These are phyloP conservation scores for Grus americana DNA, from an alignment of 2,113 vertebrate species.

Conservation along the genomic window DNA sequence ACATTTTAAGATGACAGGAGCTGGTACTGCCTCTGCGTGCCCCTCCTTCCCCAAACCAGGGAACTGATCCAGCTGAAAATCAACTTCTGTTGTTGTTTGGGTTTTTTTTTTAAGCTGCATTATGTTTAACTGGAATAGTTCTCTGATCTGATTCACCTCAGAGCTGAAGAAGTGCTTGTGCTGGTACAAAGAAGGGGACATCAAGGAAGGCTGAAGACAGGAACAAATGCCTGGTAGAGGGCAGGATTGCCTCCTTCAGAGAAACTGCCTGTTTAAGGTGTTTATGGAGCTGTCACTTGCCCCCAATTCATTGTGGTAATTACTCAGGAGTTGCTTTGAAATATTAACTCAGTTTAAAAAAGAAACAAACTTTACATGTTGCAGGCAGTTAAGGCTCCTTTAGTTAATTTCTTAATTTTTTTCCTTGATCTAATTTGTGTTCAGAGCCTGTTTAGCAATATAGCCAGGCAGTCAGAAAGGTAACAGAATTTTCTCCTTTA, in stretches of 20 bases:
- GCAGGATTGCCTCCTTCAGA: background rate
- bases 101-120: background rate
- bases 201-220: background rate
- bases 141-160: background rate
- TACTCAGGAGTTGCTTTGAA: background rate
- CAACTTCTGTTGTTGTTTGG: background rate
- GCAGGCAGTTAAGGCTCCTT: background rate
- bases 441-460: background rate
- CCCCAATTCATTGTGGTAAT: background rate
- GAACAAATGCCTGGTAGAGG: background rate
- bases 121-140: background rate
- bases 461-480: background rate
- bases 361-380: background rate
- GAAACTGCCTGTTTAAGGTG: background rate
- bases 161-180: background rate
- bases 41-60: too few relatives aligned
- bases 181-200: background rate
- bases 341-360: background rate
- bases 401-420: background rate
- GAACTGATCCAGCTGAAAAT: background rate
- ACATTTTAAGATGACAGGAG: background rate
- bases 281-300: background rate
- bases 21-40: background rate
- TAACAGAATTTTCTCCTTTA: background rate
- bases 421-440: background rate